Conservation (phyloP, 2,113 vertebrate genomes). For the Chloroceryle aenea region DNA sequence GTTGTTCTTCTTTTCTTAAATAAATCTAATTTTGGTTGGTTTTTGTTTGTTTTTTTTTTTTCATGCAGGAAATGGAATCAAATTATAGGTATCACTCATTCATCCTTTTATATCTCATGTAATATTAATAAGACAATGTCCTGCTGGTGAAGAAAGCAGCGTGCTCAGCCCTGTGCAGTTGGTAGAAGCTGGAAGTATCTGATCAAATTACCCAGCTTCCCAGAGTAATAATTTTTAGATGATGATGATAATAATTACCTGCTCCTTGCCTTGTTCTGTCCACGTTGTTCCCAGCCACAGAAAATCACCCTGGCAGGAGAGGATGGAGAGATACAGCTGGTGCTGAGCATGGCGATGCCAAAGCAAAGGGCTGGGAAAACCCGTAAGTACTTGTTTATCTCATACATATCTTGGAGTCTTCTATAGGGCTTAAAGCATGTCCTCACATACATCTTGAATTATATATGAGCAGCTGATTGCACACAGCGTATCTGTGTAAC, state of each 20-base stretch:
- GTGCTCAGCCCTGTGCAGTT: background rate
- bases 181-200: background rate
- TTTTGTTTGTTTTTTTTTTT: background rate
- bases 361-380: background rate
- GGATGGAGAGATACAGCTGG: background rate
- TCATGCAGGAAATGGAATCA: conserved; percentile 34
- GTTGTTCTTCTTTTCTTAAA: conserved; percentile 28
- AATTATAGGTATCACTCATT: conserved; percentile 36
- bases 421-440: background rate
- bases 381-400: background rate
- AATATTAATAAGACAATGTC: background rate
- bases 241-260: background rate
- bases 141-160: background rate
- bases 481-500: background rate
- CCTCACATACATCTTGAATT: background rate
- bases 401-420: background rate
- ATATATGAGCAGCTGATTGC: background rate
- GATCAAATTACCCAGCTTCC: conserved; percentile 16
- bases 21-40: conserved; percentile 7
- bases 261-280: background rate
- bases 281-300: background rate
- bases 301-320: background rate
- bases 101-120: background rate
- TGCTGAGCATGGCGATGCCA: background rate
- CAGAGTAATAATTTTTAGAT: background rate